Evolutionary conservation across 1,140 invertebrate genomes (phyloP).

Genomic region (Bombus waltoni): DNA sequence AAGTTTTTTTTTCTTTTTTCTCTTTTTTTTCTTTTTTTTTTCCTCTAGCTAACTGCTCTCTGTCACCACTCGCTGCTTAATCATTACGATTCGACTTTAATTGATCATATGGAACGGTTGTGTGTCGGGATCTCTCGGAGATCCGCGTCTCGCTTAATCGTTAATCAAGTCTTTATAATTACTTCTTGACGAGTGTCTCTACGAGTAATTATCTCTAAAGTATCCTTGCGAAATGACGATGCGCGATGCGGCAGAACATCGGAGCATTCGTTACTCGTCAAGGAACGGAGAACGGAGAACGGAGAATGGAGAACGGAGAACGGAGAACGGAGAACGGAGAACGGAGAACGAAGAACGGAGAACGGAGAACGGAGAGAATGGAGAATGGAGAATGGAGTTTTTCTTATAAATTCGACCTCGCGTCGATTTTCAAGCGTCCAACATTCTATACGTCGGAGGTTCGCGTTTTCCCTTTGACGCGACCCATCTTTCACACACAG

Average conservation of each 20-base stretch:
- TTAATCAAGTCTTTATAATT: conserved; percentile 36
- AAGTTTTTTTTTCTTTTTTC: neutral
- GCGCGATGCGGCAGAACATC: conserved; percentile 42
- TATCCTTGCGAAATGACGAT: conserved; percentile 34
- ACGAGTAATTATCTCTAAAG: conserved; percentile 47
- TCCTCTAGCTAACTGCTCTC: conserved; percentile 10
- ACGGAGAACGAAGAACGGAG: too few relatives aligned
- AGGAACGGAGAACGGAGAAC: conserved; percentile 22
- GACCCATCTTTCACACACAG: neutral
- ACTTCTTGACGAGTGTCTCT: conserved; percentile 42
- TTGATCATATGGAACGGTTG: conserved; percentile 73
- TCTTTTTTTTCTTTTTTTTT: neutral
- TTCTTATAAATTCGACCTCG: too few relatives aligned
- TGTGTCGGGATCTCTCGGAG: conserved; percentile 48
- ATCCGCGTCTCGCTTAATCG: conserved; percentile 45
- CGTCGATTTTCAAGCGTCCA: neutral
- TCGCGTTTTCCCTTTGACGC: neutral
- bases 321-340: too few relatives aligned
- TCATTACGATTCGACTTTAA: conserved; percentile 70
- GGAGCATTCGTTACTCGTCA: conserved; percentile 26
- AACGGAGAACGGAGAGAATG: neutral
- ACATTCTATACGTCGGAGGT: too few relatives aligned
- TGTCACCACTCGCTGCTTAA: conserved; percentile 54
- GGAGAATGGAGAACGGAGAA: too few relatives aligned
- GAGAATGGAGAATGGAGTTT: neutral